phyloP scores from a whole-genome alignment of 2,797 vertebrate genomes.

The Gambusia yucatana region DNA sequence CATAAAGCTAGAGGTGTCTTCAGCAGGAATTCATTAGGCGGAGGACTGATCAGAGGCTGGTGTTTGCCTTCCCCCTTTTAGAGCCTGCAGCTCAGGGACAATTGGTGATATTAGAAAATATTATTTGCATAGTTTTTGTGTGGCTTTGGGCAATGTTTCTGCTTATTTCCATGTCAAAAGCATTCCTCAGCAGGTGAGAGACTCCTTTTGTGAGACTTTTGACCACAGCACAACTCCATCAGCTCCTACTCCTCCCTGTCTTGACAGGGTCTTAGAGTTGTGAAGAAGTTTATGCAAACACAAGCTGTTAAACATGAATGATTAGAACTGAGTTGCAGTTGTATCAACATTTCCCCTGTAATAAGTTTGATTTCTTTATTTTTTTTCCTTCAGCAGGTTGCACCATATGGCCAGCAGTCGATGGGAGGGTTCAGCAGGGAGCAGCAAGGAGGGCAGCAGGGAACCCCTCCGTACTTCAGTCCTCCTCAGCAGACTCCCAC shows the following conservation, averaged over 20 bases:
- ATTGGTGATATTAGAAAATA: slow-evolving; percentile 40
- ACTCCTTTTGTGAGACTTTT: slow-evolving; percentile 2
- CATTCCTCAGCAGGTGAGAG: slow-evolving; percentile 3
- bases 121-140: slow-evolving; percentile 26
- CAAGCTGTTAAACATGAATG: neutral
- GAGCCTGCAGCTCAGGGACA: slow-evolving; percentile 41
- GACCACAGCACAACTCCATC: neutral
- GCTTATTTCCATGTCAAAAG: neutral
- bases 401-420: slow-evolving; percentile 86
- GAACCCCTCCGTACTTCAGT: slow-evolving; percentile 92
- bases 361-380: slow-evolving; percentile 43
- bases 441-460: slow-evolving; percentile 83
- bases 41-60: slow-evolving; percentile 46
- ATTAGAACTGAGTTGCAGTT: slow-evolving; percentile 1
- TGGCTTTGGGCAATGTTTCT: slow-evolving; percentile 16
- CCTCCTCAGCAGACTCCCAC: slow-evolving; percentile 89
- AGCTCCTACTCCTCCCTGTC: neutral
- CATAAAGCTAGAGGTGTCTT: slow-evolving; percentile 55
- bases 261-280: neutral
- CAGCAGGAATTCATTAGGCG: slow-evolving; percentile 66
- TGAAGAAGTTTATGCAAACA: neutral
- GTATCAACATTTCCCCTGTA: slow-evolving; percentile 38
- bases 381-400: slow-evolving; percentile 85
- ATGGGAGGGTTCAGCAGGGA: slow-evolving; percentile 80
- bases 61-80: slow-evolving; percentile 50